Conservation (phyloP, 2,888 invertebrate genomes). For the Ceriagrion tenellum region DNA sequence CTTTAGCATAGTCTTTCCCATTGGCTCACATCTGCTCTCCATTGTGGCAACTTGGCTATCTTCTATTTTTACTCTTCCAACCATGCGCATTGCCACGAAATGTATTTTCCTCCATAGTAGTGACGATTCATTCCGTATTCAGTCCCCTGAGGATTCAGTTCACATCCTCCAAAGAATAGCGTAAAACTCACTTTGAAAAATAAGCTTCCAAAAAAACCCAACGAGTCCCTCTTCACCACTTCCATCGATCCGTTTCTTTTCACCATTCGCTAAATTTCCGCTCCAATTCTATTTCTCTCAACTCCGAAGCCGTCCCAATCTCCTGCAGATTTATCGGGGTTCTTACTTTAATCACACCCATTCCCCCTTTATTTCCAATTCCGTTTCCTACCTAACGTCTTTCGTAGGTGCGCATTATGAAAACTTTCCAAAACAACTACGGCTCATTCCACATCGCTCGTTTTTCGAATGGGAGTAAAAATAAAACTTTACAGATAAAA, state of each 20-base stretch:
- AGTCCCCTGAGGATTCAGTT: background rate
- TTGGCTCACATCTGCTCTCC: background rate
- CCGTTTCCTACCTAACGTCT: background rate
- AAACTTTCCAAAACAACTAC: background rate
- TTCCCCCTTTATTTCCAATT: background rate
- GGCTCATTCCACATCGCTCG: background rate
- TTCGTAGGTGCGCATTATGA: background rate
- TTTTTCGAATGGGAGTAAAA: background rate
- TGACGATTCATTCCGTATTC: background rate
- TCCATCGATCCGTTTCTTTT: background rate
- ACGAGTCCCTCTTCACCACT: background rate
- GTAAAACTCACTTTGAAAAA: background rate
- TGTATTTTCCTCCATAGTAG: background rate
- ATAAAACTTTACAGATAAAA: no score
- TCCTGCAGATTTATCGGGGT: background rate
- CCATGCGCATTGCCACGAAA: background rate
- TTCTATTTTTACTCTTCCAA: background rate
- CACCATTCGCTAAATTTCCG: background rate
- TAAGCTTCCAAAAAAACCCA: background rate
- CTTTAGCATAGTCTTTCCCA: background rate
- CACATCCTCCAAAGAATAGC: background rate
- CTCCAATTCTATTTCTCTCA: background rate
- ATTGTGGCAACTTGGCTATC: background rate
- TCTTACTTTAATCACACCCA: background rate
- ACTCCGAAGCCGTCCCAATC: background rate